These are phyloP conservation scores for Strigamia maritima DNA, from an alignment of 2,888 invertebrate genomes.

Conservation along the genomic window DNA sequence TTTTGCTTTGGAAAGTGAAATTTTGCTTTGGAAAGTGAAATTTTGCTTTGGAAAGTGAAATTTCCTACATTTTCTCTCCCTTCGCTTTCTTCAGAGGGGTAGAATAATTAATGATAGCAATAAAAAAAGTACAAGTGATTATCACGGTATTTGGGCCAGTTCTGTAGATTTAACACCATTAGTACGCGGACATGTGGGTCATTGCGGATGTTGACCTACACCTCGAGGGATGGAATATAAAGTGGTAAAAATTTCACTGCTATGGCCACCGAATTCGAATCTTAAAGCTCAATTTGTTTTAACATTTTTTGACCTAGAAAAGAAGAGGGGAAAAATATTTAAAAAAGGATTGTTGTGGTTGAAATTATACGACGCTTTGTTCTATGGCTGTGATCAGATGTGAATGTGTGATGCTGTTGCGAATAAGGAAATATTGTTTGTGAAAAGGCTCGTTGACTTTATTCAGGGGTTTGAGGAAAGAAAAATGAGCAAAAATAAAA, in stretches of 20 bases:
- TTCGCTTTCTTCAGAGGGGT: neutral
- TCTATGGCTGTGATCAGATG: neutral
- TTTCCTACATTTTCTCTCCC: neutral
- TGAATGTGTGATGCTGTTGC: neutral
- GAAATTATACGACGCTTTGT: neutral
- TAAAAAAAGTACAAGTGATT: conserved; percentile 16
- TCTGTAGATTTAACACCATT: neutral
- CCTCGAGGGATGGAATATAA: neutral
- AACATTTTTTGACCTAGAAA: neutral
- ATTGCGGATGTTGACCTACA: conserved; percentile 16
- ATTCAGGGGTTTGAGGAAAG: neutral
- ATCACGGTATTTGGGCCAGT: neutral
- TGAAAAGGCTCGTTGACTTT: conserved; percentile 9
- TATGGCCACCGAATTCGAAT: neutral
- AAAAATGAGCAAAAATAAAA: neutral
- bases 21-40: no score
- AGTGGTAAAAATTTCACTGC: conserved; percentile 7
- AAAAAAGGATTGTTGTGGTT: neutral
- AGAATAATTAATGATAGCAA: neutral
- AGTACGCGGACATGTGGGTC: neutral
- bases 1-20: no score
- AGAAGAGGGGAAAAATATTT: neutral
- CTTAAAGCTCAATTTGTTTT: neutral
- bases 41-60: neutral
- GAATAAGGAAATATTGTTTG: neutral